These are phyloP conservation scores for Oscheius sp. DNA, from an alignment of 2,888 invertebrate genomes.

Conservation along the genomic window DNA sequence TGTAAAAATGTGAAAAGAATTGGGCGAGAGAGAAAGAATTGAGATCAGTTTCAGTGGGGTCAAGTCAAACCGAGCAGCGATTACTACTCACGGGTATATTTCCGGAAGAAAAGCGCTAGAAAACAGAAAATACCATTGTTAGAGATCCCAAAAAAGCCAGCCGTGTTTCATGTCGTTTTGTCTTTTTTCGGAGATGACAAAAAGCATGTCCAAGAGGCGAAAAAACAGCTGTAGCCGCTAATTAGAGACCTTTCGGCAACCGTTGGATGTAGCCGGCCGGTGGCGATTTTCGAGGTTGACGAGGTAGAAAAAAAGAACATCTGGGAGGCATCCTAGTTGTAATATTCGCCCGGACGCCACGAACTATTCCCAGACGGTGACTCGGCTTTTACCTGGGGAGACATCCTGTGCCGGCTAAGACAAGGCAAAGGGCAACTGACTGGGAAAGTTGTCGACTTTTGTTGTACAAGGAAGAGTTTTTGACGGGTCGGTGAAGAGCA, in stretches of 20 bases:
- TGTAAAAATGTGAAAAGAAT: background rate
- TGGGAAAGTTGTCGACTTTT: no score
- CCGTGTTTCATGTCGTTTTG: background rate
- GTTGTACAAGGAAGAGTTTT: no score
- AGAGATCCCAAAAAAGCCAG: background rate
- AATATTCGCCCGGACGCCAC: background rate
- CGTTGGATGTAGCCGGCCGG: conserved; percentile 13
- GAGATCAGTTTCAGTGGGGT: background rate
- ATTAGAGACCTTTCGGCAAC: conserved; percentile 29
- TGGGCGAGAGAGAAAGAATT: background rate
- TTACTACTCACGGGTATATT: no score
- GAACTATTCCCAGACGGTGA: background rate
- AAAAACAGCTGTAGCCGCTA: conserved; percentile 27
- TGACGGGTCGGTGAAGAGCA: no score
- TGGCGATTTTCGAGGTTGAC: conserved; percentile 24
- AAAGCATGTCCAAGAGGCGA: conserved; percentile 15
- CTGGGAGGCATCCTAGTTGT: background rate
- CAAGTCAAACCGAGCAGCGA: background rate
- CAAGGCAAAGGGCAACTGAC: no score
- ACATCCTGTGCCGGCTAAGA: background rate
- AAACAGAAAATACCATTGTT: no score
- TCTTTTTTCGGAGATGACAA: background rate
- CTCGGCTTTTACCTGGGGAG: background rate
- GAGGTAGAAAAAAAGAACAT: conserved; percentile 6
- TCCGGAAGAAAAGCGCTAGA: no score